Conservation (phyloP, 2,888 invertebrate genomes). For the Serripes groenlandicus region DNA sequence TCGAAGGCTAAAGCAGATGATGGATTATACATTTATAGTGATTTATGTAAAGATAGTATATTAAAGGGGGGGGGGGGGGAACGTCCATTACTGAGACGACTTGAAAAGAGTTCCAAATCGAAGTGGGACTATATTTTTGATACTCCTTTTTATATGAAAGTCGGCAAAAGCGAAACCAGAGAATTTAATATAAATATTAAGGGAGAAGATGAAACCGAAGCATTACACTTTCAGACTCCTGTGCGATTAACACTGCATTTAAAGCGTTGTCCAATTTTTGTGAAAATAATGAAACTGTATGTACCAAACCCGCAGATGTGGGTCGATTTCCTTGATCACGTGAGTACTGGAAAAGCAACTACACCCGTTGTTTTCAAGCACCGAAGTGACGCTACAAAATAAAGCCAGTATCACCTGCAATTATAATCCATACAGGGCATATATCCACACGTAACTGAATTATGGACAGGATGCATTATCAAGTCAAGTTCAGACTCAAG, state of each 20-base stretch:
- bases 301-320: constrained; percentile 55
- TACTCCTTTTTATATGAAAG: constrained; percentile 41
- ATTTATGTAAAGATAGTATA: constrained; percentile 40
- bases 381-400: constrained; percentile 62
- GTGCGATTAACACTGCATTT: constrained; percentile 52
- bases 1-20: constrained; percentile 25
- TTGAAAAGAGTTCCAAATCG: constrained; percentile 40
- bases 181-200: constrained; percentile 60
- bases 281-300: constrained; percentile 41
- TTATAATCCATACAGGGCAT: constrained; percentile 60
- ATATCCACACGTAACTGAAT: constrained; percentile 52
- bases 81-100: constrained; percentile 42
- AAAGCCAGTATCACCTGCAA: constrained; percentile 54
- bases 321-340: constrained; percentile 33
- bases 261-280: constrained; percentile 35
- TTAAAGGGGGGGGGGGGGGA: constrained; percentile 34
- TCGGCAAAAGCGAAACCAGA: constrained; percentile 25
- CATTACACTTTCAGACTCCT: constrained; percentile 31
- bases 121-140: constrained; percentile 34
- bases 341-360: constrained; percentile 38
- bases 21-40: constrained; percentile 35
- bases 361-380: constrained; percentile 59
- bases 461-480: constrained; percentile 46
- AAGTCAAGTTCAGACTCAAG: constrained; percentile 48
- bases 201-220: neutral